Percentiles rank a stretch among this genome's conserved stretches.
Evolutionary conservation across 2,888 invertebrate species (phyloP).

Genomic region (Chloroclysta siterata): DNA sequence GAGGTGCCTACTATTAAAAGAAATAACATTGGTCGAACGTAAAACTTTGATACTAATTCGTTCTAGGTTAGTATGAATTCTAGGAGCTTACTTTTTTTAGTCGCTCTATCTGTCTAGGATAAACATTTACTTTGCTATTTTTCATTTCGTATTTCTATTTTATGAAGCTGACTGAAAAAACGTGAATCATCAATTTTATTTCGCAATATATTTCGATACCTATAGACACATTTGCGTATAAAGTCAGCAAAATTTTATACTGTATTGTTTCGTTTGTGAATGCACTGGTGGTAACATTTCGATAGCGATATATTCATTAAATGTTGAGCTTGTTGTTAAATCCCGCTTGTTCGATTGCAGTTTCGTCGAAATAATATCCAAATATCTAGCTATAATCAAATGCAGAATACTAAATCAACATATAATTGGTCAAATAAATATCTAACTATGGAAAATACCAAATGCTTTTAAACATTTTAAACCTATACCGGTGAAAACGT

Average conservation of each 20-base stretch:
- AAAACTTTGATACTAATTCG: too few species aligned
- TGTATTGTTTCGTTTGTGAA: slow-evolving; percentile 44
- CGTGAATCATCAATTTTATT: slow-evolving; percentile 54
- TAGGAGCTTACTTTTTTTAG: too few species aligned
- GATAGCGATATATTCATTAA: slow-evolving; percentile 35
- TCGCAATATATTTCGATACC: slow-evolving; percentile 24
- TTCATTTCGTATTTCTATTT: slow-evolving; percentile 54
- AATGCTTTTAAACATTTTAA: not conserved
- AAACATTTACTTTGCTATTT: slow-evolving; percentile 29
- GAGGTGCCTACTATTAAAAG: too few species aligned
- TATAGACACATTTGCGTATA: slow-evolving; percentile 42
- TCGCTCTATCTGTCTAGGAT: not conserved
- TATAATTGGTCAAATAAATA: too few species aligned
- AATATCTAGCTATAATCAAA: not conserved
- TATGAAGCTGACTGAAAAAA: slow-evolving; percentile 48
- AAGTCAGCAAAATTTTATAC: slow-evolving; percentile 38
- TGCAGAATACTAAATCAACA: not conserved
- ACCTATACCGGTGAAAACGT: slow-evolving; percentile 14
- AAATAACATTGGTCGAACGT: too few species aligned
- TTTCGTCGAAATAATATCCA: slow-evolving; percentile 10
- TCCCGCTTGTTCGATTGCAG: slow-evolving; percentile 22
- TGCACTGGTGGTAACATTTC: slow-evolving; percentile 30
- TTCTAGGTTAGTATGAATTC: too few species aligned
- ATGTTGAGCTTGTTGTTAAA: slow-evolving; percentile 34
- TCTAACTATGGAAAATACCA: not conserved